phyloP scores from a whole-genome alignment of 1,140 invertebrate species.

The Nymphalis io region DNA sequence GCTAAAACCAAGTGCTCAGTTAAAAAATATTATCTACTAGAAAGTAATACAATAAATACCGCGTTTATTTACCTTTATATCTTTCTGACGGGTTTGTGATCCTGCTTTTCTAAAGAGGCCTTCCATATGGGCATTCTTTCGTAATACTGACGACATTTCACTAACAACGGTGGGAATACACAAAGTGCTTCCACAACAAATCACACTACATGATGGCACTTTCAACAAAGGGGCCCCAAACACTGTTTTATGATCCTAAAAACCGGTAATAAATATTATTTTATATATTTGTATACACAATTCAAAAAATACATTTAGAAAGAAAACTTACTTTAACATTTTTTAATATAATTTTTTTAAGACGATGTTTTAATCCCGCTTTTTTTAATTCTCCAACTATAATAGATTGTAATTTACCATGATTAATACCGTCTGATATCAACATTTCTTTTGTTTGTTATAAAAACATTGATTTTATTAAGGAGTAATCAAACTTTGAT shows the following conservation, averaged over 20 bases:
- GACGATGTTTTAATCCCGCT: conserved; percentile 84
- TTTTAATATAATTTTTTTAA: conserved; percentile 82
- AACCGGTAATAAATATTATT: conserved; percentile 34
- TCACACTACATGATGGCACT: conserved; percentile 79
- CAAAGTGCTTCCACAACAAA: conserved; percentile 83
- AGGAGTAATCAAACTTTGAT: conserved; percentile 10
- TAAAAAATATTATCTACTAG: neutral
- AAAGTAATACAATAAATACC: neutral
- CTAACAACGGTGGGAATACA: conserved; percentile 89
- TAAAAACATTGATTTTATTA: neutral
- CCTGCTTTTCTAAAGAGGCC: conserved; percentile 93
- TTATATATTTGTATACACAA: neutral
- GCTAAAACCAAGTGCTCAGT: conserved; percentile 65
- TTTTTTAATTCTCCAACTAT: conserved; percentile 82
- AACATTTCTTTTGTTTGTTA: conserved; percentile 80
- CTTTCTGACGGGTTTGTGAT: conserved; percentile 88
- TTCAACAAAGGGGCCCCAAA: conserved; percentile 83
- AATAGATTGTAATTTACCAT: conserved; percentile 83
- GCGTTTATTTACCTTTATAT: conserved; percentile 84
- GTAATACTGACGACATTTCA: conserved; percentile 85
- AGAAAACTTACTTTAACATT: conserved; percentile 76
- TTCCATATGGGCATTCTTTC: conserved; percentile 85
- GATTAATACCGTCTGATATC: conserved; percentile 84
- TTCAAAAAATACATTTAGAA: conserved; percentile 8
- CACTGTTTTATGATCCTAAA: conserved; percentile 79